Evolutionary conservation across 1,140 invertebrate genomes (phyloP), one percentile per base, ranked within the genome.

Genomic region (Drosophila hydei): DNA sequence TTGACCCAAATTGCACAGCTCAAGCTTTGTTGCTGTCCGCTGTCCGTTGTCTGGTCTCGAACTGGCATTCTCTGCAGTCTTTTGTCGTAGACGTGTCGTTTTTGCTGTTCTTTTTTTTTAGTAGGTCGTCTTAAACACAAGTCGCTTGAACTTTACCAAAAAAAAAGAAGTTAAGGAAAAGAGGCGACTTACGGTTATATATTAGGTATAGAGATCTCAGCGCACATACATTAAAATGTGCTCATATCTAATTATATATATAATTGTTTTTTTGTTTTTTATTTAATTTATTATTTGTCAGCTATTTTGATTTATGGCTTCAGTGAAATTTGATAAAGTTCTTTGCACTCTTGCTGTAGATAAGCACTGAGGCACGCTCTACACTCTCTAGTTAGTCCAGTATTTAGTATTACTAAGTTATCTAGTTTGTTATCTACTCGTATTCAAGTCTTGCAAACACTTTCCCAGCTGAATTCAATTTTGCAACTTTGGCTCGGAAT

Each of bases 51-150:
- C 60, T 55, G 48, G 48, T 43, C 55, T 54, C 14, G 23, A 23
- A n/a, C 25, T 36, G 62, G 62, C 51, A 27, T 65, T 33, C 11
- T 50, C 63, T 58, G 51, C 52, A 33, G 42, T 40, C 51, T 67
- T 72, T 67, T 72, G 71, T 60, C 58, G 65, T 50, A 48, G 58
- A 73, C 64, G 71, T 73, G 71, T 73, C 71, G 71, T 69, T 63
- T 62, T 45, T 56, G 56, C 56, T 51, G 64, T 68, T 68, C 42
- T 60, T 67, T 42, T 40, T 40, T 54, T 51, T 68, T 72, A 72
- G 70, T 72, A 43, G 65, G 58, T 73, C 64, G 65, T 36, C 54
- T 42, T 73, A 43, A 61, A 30, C 25, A 58, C 61, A 62, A 69
- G 23, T 43, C 58, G 33, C 51, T 70, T 73, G 71, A 69, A 58